Base-by-base conservation (phyloP, 2,888 invertebrate genomes). In the Tenthredo notha region DNA sequence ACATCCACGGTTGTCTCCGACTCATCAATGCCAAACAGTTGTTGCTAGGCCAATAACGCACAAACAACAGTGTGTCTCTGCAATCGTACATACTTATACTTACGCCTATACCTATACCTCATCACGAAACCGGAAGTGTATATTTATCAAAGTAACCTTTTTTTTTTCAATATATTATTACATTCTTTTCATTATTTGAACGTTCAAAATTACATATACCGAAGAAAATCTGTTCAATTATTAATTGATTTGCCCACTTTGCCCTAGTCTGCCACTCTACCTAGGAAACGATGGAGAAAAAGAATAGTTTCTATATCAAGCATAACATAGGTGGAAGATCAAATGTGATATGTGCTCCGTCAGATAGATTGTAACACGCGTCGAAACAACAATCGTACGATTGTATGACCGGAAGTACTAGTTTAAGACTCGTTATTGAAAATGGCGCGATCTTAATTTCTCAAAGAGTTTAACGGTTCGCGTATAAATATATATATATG, bases 1-100 rank as follows among this genome's bases (percentile, higher is more conserved):
- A 85, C 78, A 85, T 80, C 85, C 67, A 78, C 70, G 80, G 40
- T 54, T 84, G 85, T 87, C 85, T 43, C 70, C 78, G 80, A 84
- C 61, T 43, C 85, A 87, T 88, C 88, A 89, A 89, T 90, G 91
- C 88, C 90, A 89, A 90, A 91, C 90, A 90, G 90, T 90, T 90
- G 91, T 91, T 91, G 91, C 91, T 89, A 91, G 89, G 91, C 90
- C 90, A 90, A 90, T 77, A 77, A 80, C 84, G 86, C 86, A 80
- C 83, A 78, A 86, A 85, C 88, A 85, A 86, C 85, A 84, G 86
- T 75, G 21, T 61, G 25, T 21, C 21, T 21, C 58, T 70, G 25
- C 82, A 83, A 12, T 40, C 58, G 10, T 25, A 37, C 37, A 21
- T 40, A 29, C 37, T 47, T 47, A 29, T 65, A 29, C 70, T 47